A percentile compares a stretch with the other conserved stretches of the same genome.
Evolutionary conservation across 2,888 invertebrate genomes (phyloP).

Genomic region (Cryptocephalus primarius): DNA sequence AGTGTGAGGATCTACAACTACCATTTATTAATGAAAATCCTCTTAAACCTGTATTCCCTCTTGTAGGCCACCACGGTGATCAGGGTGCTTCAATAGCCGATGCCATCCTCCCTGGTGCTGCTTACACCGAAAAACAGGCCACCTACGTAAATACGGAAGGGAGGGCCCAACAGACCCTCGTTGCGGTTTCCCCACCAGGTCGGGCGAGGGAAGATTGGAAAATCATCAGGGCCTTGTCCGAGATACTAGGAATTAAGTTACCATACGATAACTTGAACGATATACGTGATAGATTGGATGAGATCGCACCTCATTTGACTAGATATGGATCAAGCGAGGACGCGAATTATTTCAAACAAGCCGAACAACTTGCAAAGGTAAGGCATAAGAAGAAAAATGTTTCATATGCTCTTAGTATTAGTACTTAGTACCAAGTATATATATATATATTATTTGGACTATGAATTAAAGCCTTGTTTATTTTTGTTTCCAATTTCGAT

Average conservation of each 20-base stretch:
- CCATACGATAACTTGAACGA: conserved; percentile 84
- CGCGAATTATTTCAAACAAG: conserved; percentile 75
- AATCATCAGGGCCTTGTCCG: conserved; percentile 91
- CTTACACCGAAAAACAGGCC: conserved; percentile 97
- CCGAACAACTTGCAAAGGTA: conserved; percentile 61
- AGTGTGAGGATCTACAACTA: no score
- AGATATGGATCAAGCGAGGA: conserved; percentile 74
- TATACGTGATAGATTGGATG: conserved; percentile 61
- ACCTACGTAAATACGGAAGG: conserved; percentile 98
- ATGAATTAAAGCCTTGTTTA: no score
- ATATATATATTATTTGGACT: no score
- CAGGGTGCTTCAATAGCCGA: conserved; percentile 87
- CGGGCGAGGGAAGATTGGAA: conserved; percentile 97
- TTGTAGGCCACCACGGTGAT: conserved; percentile 90
- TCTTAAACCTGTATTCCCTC: background rate
- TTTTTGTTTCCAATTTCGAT: no score
- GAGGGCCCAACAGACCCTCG: conserved; percentile 79
- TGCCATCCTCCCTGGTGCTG: conserved; percentile 87
- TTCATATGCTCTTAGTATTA: background rate
- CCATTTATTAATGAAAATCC: no score
- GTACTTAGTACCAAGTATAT: no score
- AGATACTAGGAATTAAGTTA: conserved; percentile 54
- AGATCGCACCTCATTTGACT: conserved; percentile 82
- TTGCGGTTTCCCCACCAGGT: conserved; percentile 85
- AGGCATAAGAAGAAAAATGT: conserved; percentile 6